These are phyloP conservation scores for Camelus bactrianus DNA, from an alignment of 2,113 vertebrate genomes.

Conservation along the genomic window DNA sequence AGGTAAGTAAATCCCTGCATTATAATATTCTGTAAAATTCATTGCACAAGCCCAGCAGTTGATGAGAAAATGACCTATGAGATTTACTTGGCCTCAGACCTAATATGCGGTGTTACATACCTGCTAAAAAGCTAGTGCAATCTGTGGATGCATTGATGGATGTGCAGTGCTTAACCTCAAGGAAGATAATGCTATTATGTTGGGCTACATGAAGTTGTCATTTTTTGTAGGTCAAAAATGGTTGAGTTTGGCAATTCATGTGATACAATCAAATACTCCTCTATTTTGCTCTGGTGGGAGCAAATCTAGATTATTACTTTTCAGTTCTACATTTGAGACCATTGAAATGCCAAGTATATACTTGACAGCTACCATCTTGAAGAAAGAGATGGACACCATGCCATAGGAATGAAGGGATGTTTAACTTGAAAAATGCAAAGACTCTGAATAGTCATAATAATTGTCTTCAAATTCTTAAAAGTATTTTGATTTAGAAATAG, in stretches of 20 bases:
- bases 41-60: conserved; percentile 10
- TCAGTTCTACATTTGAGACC: background rate
- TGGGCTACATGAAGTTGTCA: background rate
- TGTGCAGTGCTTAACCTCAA: background rate
- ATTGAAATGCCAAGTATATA: background rate
- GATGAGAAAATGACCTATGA: conserved; percentile 50
- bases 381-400: background rate
- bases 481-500: background rate
- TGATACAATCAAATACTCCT: background rate
- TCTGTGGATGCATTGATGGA: background rate
- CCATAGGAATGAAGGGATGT: background rate
- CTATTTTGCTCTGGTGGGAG: background rate
- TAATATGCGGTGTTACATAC: background rate
- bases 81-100: conserved; percentile 44
- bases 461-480: background rate
- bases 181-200: conserved; percentile 40
- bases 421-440: background rate
- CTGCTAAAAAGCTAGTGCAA: conserved; percentile 37
- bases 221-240: conserved; percentile 40
- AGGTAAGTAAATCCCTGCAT: background rate
- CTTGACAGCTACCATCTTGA: background rate
- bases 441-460: background rate
- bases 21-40: conserved; percentile 10
- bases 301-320: background rate
- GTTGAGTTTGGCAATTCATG: conserved; percentile 14